Evolutionary conservation across 2,113 vertebrate genomes (phyloP), one percentile per base, ranked within the genome.

Genomic region (Phocoena phocoena): DNA sequence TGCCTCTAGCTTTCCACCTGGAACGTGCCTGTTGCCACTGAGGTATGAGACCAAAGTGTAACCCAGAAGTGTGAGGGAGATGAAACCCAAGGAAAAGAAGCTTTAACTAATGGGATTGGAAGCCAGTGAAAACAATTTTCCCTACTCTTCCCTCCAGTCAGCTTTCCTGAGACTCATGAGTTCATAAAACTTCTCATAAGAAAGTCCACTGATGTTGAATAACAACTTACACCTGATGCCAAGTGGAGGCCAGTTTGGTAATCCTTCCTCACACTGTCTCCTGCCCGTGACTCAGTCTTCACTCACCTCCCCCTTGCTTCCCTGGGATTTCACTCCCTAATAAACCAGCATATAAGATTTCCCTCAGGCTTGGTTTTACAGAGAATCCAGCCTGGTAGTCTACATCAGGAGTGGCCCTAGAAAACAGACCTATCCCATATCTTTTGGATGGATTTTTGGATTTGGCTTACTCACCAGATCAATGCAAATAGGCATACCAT

Each of bases 101-200:
- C 36, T 92, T 89, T 79, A 91, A 73, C 14, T 38, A 58, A 88
- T 53, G 53, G n/a, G 31, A 68, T 3, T 63, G 4, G 41, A 81
- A 97, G 47, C 38, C 28, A 74, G 31, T 68, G n/a, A 95, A 79
- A n/a, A 95, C 4, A 95, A 67, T 73, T 84, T 88, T 67, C 15
- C 90, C 62, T 60, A 58, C 5, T 67, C 36, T 93, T 62, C 47
- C 63, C 31, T 60, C 81, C 62, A 82, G 36, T 21, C 26, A 41
- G n/a, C 70, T 47, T 93, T 96, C 17, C 68, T 77, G 47, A 36
- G 23, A 73, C 31, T 93, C 33, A 53, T 53, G 67, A 82, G 36
- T 38, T 76, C 31, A 71, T 60, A 73, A 90, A 25, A 36, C 38
- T 73, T 93, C 71, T 90, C 38, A 80, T 11, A 81, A 74, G 7